Evolutionary conservation across 2,113 vertebrate genomes (phyloP), one percentile per base, ranked within the genome.

Genomic region (Campylorhamphus procurvoides): DNA sequence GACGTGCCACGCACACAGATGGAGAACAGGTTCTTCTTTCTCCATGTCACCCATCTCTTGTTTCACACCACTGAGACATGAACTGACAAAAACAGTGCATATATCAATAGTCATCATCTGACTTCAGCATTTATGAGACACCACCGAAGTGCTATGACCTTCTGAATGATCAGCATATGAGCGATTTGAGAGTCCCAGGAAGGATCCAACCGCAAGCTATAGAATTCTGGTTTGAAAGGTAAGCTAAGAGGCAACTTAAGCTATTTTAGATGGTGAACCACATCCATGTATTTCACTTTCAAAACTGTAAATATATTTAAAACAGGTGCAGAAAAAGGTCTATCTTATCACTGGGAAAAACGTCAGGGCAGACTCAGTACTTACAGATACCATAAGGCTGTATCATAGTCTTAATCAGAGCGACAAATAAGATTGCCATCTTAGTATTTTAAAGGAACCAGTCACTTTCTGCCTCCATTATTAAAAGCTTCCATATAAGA

Each of bases 21-120:
- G 27, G 87, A 92, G 37, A 92, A 81, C 49, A 81, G 84, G 81
- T 95, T 95, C 77, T 91, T 94, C 84, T 91, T 87, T 91, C 87
- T 58, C 14, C 4, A 1, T 55, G 60, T 84, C 69, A 94, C 52
- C 86, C 73, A 53, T 59, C 84, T 95, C 89, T 64, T 84, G 84
- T 89, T 94, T 94, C 90, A 92, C 59, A 86, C 28, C 31, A 59
- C 79, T 24, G 60, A 95, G 81, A 74, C 28, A 42, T 12, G 60
- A 84, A 92, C 89, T 78, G 68, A 87, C 93, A 92, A 89, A 94
- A 96, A 6, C 64, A 80, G 64, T 9, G n/a, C 66, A 78, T 81
- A 14, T 56, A 95, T 79, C 87, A 75, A 31, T 18, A 95, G 58
- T 42, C 76, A 82, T 84, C 77, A 91, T 49, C 62, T 84, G 87